Conservation (phyloP, 2,113 vertebrate genomes). For the Sciurus niger region DNA sequence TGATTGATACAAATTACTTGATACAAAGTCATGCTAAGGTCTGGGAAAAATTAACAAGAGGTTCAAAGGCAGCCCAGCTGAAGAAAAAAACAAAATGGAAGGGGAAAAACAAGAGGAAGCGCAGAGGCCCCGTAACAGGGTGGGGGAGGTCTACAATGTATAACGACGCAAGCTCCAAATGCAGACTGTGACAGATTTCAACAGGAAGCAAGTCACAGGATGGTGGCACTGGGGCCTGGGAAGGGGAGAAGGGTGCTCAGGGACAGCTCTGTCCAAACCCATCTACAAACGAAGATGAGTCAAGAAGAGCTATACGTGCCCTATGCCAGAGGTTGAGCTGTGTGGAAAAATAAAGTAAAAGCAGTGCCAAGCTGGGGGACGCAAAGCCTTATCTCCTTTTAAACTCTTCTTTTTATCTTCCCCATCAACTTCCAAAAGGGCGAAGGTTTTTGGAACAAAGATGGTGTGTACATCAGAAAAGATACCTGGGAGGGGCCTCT, state of each 20-base stretch:
- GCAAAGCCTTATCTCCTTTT: neutral
- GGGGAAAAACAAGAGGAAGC: rapidly evolving
- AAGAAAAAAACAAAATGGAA: neutral
- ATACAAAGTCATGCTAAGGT: neutral
- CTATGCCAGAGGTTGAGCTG: neutral
- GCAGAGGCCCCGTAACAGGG: rapidly evolving
- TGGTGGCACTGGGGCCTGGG: rapidly evolving
- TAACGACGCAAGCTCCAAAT: rapidly evolving
- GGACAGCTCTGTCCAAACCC: too few species aligned
- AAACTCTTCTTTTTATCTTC: neutral
- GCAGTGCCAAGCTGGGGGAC: neutral
- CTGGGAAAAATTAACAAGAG: neutral
- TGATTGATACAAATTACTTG: neutral
- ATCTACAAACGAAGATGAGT: neutral
- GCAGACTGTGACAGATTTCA: neutral
- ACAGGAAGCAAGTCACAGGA: neutral
- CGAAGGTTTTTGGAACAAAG: neutral
- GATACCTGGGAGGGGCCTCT: neutral
- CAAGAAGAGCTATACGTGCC: neutral
- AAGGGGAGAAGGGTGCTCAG: rapidly evolving
- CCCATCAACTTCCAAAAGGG: neutral
- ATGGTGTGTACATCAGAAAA: rapidly evolving
- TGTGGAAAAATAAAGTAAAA: neutral
- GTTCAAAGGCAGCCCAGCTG: neutral
- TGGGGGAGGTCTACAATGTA: rapidly evolving